Base-by-base conservation (phyloP, 2,113 vertebrate genomes). In the Myotis davidii region DNA sequence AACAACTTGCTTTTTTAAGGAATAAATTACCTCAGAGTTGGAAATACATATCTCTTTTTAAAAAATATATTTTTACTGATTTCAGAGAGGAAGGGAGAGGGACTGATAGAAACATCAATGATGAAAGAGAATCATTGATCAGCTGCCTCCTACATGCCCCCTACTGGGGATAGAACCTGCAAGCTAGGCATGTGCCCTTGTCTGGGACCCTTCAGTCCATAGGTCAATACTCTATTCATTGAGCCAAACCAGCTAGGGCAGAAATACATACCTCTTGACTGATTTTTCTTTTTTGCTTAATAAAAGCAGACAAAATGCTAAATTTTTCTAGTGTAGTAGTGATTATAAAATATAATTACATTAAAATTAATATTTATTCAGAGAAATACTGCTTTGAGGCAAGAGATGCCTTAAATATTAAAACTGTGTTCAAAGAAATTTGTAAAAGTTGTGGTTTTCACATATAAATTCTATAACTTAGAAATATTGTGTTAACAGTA, bases 281-380 rank as follows among this genome's bases (percentile, higher is more conserved):
- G 12, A 14, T 74, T 74, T 96, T 73, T 81, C 32, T 69, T 29
- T 59, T 81, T 59, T 37, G 16, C 50, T 87, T 73, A 87, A 56
- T 23, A 84, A 72, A 94, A 90, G 27, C 10, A 73, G 29, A 45
- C 52, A 91, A 59, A 90, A 94, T 73, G 73, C 32, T 48, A 14
- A 81, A 56, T 73, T 81, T 93, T 37, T 39, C 37, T 32, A 81
- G 20, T 67, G 18, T 2, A 64, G 32, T 7, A 87, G 23, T 85
- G 50, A 94, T 81, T 85, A 3, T 85, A 92, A 92, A 34, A 87
- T 79, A 25, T 5, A 73, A 64, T 79, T 73, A 72, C 13, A 52
- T 74, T 90, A 77, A 34, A 93, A 81, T 56, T 65, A 93, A n/a
- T 77, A 59, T 32, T 93, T 91, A 93, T 54, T 91, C 34, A 91